Conservation (phyloP, 2,797 vertebrate genomes). For the Eptatretus atami region DNA sequence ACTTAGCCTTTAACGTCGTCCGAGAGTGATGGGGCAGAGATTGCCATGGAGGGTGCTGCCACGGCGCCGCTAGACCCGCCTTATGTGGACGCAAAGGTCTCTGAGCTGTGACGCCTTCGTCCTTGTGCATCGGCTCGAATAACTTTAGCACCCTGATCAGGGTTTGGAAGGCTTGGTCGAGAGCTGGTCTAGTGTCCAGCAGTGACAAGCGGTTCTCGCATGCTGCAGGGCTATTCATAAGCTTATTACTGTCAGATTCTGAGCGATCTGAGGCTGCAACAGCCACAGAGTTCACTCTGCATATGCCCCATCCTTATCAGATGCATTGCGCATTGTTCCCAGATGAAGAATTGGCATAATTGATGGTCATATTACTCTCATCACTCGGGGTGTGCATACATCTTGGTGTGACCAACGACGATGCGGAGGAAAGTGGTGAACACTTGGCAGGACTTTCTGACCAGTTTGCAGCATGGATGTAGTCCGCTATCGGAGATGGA, state of each 20-base stretch:
- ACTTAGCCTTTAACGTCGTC: slow-evolving; percentile 24
- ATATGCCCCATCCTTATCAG: slow-evolving; percentile 33
- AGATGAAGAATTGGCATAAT: no score
- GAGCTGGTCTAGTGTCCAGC: slow-evolving; percentile 17
- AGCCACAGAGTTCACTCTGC: slow-evolving; percentile 38
- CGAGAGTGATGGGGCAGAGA: neutral
- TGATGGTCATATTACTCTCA: no score
- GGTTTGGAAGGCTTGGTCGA: slow-evolving; percentile 11
- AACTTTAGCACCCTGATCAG: slow-evolving; percentile 39
- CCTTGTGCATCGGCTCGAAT: slow-evolving; percentile 45
- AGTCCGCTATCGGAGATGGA: slow-evolving; percentile 30
- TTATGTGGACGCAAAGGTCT: slow-evolving; percentile 47
- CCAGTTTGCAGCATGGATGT: slow-evolving; percentile 27
- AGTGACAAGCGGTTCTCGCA: slow-evolving; percentile 43
- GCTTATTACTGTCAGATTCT: slow-evolving; percentile 10
- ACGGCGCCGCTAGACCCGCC: slow-evolving; percentile 24
- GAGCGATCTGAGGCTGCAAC: slow-evolving; percentile 15
- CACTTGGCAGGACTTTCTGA: no score
- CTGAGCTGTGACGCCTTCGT: slow-evolving; percentile 42
- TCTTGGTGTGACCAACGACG: no score
- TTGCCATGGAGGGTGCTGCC: slow-evolving; percentile 25
- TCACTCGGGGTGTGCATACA: no score
- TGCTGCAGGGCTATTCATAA: slow-evolving; percentile 18
- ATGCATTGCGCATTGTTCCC: slow-evolving; percentile 10
- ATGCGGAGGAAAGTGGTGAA: no score